Evolutionary conservation across 2,797 vertebrate genomes (phyloP).

Genomic region (Choloepus didactylus): DNA sequence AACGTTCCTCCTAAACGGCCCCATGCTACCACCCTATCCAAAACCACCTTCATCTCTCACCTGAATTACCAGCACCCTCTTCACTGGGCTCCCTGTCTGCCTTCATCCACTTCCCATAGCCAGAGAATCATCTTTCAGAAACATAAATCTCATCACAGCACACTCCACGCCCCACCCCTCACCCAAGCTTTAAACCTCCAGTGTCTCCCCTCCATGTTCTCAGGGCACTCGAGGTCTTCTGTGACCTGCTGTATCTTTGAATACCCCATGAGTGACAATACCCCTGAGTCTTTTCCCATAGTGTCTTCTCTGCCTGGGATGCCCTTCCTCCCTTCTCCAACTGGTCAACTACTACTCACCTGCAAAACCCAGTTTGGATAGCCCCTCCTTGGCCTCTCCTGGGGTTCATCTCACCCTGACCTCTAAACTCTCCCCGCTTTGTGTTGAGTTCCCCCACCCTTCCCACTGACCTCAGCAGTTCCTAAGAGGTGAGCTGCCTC

Average conservation of each 20-base stretch:
- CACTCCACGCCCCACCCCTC: neutral
- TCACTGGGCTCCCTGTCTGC: neutral
- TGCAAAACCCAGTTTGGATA: constrained; percentile 52
- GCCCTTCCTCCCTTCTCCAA: neutral
- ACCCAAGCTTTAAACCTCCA: neutral
- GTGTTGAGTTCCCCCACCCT: neutral
- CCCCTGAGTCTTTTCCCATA: neutral
- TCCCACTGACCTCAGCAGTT: neutral
- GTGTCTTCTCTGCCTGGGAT: neutral
- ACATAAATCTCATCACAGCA: constrained; percentile 9
- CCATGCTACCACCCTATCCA: neutral
- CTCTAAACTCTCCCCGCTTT: neutral
- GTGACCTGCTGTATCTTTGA: neutral
- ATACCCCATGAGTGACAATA: neutral
- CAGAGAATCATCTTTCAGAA: constrained; percentile 59
- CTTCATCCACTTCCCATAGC: neutral
- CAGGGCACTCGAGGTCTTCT: neutral
- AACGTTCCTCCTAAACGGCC: neutral
- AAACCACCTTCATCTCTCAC: neutral
- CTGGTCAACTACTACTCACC: constrained; percentile 68
- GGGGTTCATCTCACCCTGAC: neutral
- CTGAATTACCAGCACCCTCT: neutral
- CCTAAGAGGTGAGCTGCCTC: neutral
- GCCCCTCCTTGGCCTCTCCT: neutral
- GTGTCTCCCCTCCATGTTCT: constrained; percentile 16